Conservation (phyloP, 2,888 invertebrate genomes). For the Drosophila multiciliata region DNA sequence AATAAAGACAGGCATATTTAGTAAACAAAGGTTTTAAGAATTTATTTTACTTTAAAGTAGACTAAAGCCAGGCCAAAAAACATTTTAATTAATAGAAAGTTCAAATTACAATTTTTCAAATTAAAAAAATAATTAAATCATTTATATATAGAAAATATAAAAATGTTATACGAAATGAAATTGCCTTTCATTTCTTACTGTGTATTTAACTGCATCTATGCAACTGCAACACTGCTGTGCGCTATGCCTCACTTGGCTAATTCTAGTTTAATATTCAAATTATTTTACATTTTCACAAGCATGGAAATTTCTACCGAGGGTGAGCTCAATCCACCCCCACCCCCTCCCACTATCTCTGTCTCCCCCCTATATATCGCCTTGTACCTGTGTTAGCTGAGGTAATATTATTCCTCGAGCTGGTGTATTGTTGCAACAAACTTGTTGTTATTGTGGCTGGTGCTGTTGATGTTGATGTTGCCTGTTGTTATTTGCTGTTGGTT, state of each 20-base stretch:
- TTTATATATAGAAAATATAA: no score
- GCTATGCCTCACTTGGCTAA: constrained; percentile 72
- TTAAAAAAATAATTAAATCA: background rate
- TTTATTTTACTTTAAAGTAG: background rate
- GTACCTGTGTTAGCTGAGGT: constrained; percentile 8
- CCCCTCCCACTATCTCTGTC: background rate
- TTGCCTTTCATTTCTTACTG: background rate
- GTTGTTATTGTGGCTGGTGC: constrained; percentile 24
- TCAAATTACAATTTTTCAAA: background rate
- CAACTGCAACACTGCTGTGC: constrained; percentile 35
- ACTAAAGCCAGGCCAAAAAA: background rate
- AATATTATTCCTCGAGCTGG: constrained; percentile 35
- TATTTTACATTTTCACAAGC: constrained; percentile 53
- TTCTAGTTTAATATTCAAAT: constrained; percentile 76
- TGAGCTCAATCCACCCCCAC: background rate
- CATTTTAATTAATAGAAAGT: background rate
- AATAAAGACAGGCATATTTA: background rate
- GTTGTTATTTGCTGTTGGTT: constrained; percentile 8
- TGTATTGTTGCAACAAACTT: constrained; percentile 45
- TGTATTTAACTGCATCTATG: constrained; percentile 3
- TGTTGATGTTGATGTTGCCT: constrained; percentile 12
- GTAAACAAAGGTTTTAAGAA: no score
- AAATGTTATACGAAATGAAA: background rate
- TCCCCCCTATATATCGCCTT: background rate
- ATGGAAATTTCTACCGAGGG: constrained; percentile 36